Evolutionary conservation across 2,113 vertebrate species (phyloP), one percentile per base, ranked within the genome.

Genomic region (Xiphophorus couchianus): DNA sequence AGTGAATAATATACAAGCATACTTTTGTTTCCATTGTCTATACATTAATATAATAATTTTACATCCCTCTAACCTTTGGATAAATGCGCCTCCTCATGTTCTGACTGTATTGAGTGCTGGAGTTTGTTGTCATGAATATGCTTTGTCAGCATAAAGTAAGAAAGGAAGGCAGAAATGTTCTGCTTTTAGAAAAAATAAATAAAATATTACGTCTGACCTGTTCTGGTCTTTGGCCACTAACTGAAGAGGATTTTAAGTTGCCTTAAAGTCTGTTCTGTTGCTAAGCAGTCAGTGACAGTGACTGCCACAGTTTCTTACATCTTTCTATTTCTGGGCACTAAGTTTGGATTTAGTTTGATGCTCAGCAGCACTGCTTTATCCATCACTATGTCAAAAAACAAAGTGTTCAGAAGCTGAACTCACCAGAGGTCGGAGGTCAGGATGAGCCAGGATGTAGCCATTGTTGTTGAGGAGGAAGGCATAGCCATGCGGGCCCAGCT

Each of bases 401-500:
- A 30, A 10, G 11, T n/a, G 11, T 42, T 28, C 64, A 11, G 28
- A 64, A 60, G 0, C 22, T 58, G 29, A 19, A 74, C 87, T 96
- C 93, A 99, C 98, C 95, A 99, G 83, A 65, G 98, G 98, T 65
- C 96, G 96, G 15, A 99, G 96, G 89, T 99, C 97, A 1, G 97
- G 98, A 77, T 99, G 97, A 0, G 97, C 96, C 69, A 99, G 95
- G 86, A 99, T 98, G 93, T 99, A 99, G 28, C 97, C 98, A 0
- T 99, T 99, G 91, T 99, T 99, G 10, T 96, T 99, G 87, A 97
- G 95, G 87, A 99, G 91, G 85, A 99, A 99, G 85, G 98, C 96
- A 0, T 99, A 99, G 51, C 97, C 98, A 5, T 99, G 98, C 58
- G 96, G 92, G 48, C 98, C 98, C 15, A 99, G 95, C 98, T 99